Evolutionary conservation across 92 coral and sea anemone species (phyloP), one percentile per base, ranked within the genome.

Genomic region (Epizoanthus illoricatus): DNA sequence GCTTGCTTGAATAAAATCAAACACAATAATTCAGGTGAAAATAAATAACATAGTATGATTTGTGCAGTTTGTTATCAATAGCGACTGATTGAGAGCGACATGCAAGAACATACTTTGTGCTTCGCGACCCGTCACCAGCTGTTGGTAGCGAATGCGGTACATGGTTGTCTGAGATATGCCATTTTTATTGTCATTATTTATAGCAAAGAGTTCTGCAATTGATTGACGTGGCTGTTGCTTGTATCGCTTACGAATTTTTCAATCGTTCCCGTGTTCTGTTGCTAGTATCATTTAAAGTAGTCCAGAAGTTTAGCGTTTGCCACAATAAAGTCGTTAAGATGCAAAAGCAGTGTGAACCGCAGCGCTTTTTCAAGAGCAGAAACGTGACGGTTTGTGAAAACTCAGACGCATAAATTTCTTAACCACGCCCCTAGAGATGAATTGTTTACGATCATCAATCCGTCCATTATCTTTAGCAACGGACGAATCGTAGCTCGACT

Each of bases 391-490:
- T 62, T 63, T 78, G 72, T 43, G 18, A 41, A 58, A 78, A 78
- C 82, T 78, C 71, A 78, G 60, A 78, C 82, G 82, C 82, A 78
- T 78, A 78, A 42, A 43, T 78, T 78, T 78, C 43, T 28, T 78
- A 78, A 43, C 82, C 82, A 63, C 82, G 71, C 82, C 82, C 82
- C 82, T 78, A 78, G 82, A 43, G 82, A 78, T 78, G 71, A 78
- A 78, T 78, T 78, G 82, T 78, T 63, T 78, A 78, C 71, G 42
- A 19, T 49, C 60, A 76, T 76, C 81, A 76, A 76, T 18, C 81
- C 81, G 70, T 76, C 81, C 42, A 76, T 76, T 62, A 76, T 76
- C 81, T 76, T 76, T 78, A 78, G 82, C 82, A 78, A 78, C 82
- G 82, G 82, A 78, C 82, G 82, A 78, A 78, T 78, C 82, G 82